These are phyloP conservation scores for Myotis davidii DNA, from an alignment of 2,113 vertebrate species.

Conservation along the genomic window DNA sequence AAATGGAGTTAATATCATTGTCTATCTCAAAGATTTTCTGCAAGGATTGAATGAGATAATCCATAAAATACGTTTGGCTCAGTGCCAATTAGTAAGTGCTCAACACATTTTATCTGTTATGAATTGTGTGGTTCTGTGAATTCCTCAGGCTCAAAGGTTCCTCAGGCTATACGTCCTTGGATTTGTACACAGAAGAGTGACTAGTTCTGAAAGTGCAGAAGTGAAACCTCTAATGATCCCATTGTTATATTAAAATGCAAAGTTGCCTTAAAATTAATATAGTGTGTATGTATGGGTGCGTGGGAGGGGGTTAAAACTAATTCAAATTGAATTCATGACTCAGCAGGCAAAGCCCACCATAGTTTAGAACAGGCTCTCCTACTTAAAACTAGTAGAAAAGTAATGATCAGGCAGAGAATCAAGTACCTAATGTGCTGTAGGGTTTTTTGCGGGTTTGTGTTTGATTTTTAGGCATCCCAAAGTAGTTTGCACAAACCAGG, in stretches of 20 bases:
- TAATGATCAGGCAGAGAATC: not conserved
- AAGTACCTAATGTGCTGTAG: not conserved
- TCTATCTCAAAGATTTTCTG: not conserved
- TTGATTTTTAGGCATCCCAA: not conserved
- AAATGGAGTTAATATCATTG: not conserved
- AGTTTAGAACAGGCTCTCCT: not conserved
- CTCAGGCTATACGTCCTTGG: not conserved
- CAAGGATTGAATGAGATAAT: not conserved
- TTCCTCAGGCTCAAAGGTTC: not conserved
- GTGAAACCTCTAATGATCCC: not conserved
- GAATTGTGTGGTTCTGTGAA: not conserved
- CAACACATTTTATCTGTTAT: not conserved
- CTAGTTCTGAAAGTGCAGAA: not conserved
- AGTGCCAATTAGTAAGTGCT: not conserved
- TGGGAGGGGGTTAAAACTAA: not conserved
- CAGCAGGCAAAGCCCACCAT: not conserved
- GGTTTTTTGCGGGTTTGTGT: not conserved
- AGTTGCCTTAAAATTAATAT: not conserved
- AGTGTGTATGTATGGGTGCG: not conserved
- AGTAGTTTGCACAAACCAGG: not conserved
- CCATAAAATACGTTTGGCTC: not conserved
- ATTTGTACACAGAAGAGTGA: not conserved
- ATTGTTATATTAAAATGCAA: not conserved
- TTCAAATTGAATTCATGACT: not conserved
- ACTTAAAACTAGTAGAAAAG: not conserved